Evolutionary conservation across 2,113 vertebrate genomes (phyloP).

Genomic region (Anhinga anhinga): DNA sequence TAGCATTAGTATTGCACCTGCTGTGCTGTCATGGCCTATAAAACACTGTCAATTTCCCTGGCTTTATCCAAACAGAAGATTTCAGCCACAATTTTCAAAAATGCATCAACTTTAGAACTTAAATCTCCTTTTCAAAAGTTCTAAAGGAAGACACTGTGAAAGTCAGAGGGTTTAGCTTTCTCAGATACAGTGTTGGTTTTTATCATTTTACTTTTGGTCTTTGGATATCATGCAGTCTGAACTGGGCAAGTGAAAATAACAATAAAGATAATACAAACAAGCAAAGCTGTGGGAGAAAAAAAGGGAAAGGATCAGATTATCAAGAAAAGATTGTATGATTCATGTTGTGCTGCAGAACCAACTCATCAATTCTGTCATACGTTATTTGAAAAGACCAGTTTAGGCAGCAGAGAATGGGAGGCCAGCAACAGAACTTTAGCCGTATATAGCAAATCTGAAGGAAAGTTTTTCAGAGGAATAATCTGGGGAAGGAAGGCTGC

Average conservation of each 20-base stretch:
- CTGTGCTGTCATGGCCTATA: neutral
- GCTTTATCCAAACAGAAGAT: neutral
- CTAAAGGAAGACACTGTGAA: neutral
- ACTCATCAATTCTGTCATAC: neutral
- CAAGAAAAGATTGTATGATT: neutral
- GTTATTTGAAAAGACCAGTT: neutral
- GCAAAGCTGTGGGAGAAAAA: neutral
- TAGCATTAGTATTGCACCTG: neutral
- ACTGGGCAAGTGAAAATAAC: neutral
- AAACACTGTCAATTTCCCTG: neutral
- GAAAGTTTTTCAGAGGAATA: neutral
- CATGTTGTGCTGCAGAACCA: neutral
- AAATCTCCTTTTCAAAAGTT: neutral
- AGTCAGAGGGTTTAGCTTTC: neutral
- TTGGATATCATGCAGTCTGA: neutral
- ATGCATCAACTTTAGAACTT: neutral
- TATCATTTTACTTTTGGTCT: neutral
- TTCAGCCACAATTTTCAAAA: neutral
- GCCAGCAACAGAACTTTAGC: neutral
- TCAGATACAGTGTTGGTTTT: neutral
- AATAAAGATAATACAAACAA: neutral
- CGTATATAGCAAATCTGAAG: neutral
- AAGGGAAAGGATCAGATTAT: neutral
- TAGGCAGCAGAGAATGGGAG: neutral
- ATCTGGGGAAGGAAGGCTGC: neutral